Evolutionary conservation across 2,888 invertebrate species (phyloP).

Genomic region (Vesta saturnalis): DNA sequence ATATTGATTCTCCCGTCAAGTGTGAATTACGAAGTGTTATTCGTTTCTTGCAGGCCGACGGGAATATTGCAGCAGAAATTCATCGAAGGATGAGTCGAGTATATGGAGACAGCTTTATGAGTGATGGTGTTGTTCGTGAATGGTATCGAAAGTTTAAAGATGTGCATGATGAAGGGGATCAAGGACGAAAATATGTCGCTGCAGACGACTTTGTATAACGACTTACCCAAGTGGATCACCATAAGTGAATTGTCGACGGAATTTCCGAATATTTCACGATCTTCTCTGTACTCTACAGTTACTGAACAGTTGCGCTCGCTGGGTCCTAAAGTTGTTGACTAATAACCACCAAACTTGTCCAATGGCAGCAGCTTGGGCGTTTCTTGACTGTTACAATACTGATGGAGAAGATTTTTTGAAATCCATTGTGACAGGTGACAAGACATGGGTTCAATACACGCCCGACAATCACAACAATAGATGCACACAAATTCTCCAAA

Average conservation of each 20-base stretch:
- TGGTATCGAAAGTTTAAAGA: no score
- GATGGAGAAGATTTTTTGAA: no score
- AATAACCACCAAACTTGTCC: conserved; percentile 4
- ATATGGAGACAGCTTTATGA: no score
- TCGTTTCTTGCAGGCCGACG: no score
- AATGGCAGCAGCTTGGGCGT: neutral
- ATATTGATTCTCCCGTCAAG: neutral
- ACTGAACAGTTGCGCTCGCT: neutral
- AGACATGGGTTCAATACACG: neutral
- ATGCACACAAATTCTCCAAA: neutral
- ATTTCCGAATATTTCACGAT: no score
- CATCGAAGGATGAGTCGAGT: no score
- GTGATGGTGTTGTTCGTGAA: no score
- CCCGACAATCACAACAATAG: neutral
- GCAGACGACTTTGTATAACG: neutral
- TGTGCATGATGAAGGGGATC: no score
- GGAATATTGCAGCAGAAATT: no score
- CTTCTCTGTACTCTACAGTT: neutral
- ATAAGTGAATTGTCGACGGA: neutral
- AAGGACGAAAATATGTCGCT: neutral
- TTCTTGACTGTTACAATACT: no score
- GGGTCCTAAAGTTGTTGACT: conserved; percentile 6
- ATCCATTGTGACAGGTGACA: no score
- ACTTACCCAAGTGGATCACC: neutral
- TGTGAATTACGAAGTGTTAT: no score